Conservation (phyloP, 2,797 vertebrate genomes). For the Onychomys torridus region DNA sequence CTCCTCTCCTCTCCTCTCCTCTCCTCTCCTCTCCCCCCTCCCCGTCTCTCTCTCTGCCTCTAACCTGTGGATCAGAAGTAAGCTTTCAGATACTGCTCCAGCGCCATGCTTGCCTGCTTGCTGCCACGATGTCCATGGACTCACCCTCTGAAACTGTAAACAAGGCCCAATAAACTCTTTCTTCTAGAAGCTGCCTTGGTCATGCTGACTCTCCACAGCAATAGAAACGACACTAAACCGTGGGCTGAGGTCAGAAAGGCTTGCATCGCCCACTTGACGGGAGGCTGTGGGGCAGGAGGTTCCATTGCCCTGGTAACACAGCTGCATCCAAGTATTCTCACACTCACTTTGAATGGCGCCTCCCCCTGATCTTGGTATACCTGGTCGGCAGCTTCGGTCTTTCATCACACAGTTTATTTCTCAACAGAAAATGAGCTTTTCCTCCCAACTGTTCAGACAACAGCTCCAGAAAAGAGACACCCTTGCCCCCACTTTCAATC, state of each 20-base stretch:
- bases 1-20: too few relatives aligned
- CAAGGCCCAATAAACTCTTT: neutral
- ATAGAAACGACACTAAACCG: neutral
- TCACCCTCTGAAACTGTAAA: neutral
- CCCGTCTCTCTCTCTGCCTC: fast-evolving
- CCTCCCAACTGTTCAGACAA: conserved; percentile 10
- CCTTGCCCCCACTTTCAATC: neutral
- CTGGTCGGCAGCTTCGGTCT: conserved; percentile 4
- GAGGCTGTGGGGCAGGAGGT: neutral
- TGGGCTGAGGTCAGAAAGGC: neutral
- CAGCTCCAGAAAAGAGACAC: conserved; percentile 7
- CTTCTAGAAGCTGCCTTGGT: neutral
- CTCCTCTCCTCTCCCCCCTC: neutral
- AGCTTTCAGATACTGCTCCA: neutral
- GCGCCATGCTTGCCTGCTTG: neutral
- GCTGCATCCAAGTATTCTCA: neutral
- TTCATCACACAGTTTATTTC: neutral
- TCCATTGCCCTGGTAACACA: neutral
- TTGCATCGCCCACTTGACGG: neutral
- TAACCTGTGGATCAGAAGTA: neutral
- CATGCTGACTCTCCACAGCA: neutral
- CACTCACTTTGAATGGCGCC: neutral
- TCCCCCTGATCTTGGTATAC: neutral
- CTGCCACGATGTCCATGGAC: neutral
- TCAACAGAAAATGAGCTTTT: conserved; percentile 44